A percentile compares a stretch with the other conserved stretches of the same genome.
Conservation (phyloP, 2,797 vertebrate species). For the Fratercula arctica region DNA sequence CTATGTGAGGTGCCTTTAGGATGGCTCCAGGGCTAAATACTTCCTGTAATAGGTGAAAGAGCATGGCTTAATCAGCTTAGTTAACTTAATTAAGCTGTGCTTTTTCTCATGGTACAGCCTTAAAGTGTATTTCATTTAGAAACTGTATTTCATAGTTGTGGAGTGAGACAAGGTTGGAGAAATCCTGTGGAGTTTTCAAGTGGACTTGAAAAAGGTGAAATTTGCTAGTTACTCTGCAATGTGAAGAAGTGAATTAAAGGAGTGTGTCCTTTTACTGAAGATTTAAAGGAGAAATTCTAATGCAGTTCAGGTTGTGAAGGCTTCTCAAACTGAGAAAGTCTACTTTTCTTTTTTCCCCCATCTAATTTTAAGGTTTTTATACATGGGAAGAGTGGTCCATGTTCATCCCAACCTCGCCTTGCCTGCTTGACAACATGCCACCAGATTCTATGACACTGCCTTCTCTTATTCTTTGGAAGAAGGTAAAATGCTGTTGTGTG, state of each 20-base stretch:
- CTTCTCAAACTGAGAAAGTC: neutral
- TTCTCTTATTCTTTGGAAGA: neutral
- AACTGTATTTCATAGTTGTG: neutral
- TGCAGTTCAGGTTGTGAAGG: neutral
- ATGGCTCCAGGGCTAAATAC: conserved; percentile 35
- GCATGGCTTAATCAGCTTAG: conserved; percentile 61
- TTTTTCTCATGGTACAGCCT: conserved; percentile 33
- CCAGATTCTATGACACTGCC: neutral
- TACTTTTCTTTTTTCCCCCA: neutral
- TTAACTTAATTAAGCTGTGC: conserved; percentile 58
- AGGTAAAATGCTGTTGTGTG: neutral
- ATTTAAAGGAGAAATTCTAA: neutral
- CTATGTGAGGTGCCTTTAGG: neutral
- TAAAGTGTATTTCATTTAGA: conserved; percentile 18
- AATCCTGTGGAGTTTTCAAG: conserved; percentile 3
- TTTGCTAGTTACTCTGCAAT: neutral
- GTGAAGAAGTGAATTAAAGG: neutral
- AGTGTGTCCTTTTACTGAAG: neutral
- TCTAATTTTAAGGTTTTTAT: neutral
- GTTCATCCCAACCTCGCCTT: neutral
- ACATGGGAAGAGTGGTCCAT: neutral
- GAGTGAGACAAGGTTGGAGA: neutral
- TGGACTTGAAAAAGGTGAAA: neutral
- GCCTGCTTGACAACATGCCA: neutral
- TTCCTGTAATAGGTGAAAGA: conserved; percentile 56